Conservation (phyloP, 2,888 invertebrate species). For the Phengaris alcon region DNA sequence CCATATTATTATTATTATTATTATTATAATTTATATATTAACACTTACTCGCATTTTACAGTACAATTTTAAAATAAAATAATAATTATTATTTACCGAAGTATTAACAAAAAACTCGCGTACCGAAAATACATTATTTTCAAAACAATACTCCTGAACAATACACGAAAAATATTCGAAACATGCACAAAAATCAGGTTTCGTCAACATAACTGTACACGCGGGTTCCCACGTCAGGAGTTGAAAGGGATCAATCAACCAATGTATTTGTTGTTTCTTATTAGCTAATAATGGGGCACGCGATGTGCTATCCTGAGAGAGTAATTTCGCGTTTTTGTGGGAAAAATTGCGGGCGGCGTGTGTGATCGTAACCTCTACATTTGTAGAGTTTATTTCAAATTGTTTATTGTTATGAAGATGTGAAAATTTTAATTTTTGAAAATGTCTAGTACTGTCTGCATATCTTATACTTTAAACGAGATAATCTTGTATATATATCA, state of each 20-base stretch:
- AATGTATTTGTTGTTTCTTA: slow-evolving; percentile 51
- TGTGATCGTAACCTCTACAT: background rate
- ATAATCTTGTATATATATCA: too few relatives aligned
- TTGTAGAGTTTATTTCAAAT: background rate
- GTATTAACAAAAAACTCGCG: background rate
- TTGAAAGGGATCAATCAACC: slow-evolving; percentile 50
- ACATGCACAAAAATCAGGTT: background rate
- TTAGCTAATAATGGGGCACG: slow-evolving; percentile 61
- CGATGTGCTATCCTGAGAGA: slow-evolving; percentile 43
- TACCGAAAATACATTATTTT: background rate
- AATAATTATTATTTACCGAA: background rate
- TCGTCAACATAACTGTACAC: background rate
- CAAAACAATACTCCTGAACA: background rate
- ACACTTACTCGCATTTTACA: too few relatives aligned
- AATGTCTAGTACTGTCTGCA: background rate
- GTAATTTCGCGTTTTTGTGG: slow-evolving; percentile 17
- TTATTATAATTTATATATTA: too few relatives aligned
- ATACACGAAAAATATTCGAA: background rate
- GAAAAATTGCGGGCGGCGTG: background rate
- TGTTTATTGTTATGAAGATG: background rate
- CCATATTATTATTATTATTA: too few relatives aligned
- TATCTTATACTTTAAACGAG: background rate
- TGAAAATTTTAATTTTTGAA: too few relatives aligned
- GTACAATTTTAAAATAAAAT: too few relatives aligned
- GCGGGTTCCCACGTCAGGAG: slow-evolving; percentile 22